phyloP scores from a whole-genome alignment of 2,888 invertebrate species.

The Rhagonycha fulva region DNA sequence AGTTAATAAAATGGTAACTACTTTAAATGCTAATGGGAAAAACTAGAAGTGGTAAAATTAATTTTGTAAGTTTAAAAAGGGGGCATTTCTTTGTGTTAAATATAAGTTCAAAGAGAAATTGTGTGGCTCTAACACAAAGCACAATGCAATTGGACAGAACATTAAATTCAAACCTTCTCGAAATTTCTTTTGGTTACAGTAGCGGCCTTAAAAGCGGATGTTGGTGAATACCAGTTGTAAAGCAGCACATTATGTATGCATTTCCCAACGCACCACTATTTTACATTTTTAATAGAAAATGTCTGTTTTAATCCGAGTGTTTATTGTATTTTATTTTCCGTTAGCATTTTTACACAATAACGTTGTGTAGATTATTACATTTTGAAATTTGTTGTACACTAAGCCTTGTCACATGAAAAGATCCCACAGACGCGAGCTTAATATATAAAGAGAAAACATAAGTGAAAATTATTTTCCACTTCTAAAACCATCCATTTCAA shows the following conservation, averaged over 20 bases:
- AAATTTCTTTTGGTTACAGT: conserved; percentile 14
- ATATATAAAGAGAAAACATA: conserved; percentile 17
- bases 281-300: conserved; percentile 55
- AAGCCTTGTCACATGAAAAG: conserved; percentile 8
- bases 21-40: not conserved
- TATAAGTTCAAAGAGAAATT: conserved; percentile 17
- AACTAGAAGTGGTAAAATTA: not conserved
- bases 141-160: conserved; percentile 25
- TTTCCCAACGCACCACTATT: conserved; percentile 52
- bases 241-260: conserved; percentile 49
- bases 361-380: conserved; percentile 21
- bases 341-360: conserved; percentile 28
- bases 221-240: conserved; percentile 28
- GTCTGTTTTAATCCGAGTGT: conserved; percentile 50
- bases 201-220: conserved; percentile 21
- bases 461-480: conserved; percentile 30
- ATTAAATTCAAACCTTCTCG: conserved; percentile 20
- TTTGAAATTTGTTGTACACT: conserved; percentile 19
- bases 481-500: conserved; percentile 24
- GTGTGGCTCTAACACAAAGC: conserved; percentile 16
- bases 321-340: conserved; percentile 43
- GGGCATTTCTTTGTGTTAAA: not conserved
- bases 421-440: conserved; percentile 7
- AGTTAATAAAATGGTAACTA: not conserved
- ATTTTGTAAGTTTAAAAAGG: not conserved